Percentiles rank a stretch among this genome's conserved stretches.
phyloP scores from a whole-genome alignment of 35 echinoderm and acorn worm genomes.

The Apostichopus japonicus region DNA sequence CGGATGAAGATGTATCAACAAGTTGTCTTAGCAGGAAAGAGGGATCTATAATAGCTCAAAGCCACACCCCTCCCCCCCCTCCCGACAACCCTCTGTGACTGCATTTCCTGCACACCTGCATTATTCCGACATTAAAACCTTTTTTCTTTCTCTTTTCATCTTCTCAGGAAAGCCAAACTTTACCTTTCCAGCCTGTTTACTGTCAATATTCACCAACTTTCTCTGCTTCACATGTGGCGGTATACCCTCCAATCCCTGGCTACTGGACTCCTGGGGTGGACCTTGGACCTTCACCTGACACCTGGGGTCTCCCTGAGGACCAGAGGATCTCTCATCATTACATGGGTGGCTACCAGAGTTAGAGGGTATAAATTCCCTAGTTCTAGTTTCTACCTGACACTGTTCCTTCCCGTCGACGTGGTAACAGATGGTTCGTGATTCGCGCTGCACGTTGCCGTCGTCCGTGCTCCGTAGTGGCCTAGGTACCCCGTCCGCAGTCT shows the following conservation, averaged over 20 bases:
- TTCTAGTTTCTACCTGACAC: conserved; percentile 66
- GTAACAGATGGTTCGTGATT: conserved; percentile 68
- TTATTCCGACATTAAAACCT: background rate
- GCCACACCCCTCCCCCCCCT: no score
- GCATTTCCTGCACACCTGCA: no score
- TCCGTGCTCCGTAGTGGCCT: background rate
- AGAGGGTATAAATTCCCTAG: conserved; percentile 46
- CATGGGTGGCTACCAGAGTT: background rate
- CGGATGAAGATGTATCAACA: no score
- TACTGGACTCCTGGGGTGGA: conserved; percentile 19
- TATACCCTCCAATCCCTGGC: conserved; percentile 3
- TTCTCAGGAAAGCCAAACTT: background rate
- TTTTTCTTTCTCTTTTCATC: background rate
- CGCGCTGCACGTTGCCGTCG: conserved; percentile 54
- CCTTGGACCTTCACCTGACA: conserved; percentile 49
- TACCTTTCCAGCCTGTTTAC: conserved; percentile 36
- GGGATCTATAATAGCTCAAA: no score
- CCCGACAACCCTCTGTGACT: no score
- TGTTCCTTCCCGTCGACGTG: conserved; percentile 55
- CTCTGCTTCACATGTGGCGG: conserved; percentile 32
- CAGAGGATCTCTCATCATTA: background rate
- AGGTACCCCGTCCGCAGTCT: background rate
- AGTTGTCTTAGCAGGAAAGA: background rate
- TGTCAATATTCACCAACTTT: background rate
- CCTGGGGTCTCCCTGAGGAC: conserved; percentile 25